Conservation (phyloP, 2,113 vertebrate genomes). For the Terrapene triunguis region DNA sequence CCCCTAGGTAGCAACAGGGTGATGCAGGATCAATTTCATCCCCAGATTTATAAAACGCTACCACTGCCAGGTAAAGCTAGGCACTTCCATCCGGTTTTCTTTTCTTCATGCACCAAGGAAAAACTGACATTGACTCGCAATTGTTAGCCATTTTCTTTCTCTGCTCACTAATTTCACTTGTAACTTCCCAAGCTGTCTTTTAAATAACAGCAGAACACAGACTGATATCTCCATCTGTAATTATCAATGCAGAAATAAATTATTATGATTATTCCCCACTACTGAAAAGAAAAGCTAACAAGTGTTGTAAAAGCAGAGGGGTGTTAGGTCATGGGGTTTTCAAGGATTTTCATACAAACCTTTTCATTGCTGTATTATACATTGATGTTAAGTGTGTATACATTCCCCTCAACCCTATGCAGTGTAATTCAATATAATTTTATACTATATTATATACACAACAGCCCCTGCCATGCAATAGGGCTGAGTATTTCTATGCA, state of each 20-base stretch:
- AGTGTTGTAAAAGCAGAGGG: neutral
- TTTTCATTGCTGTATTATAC: neutral
- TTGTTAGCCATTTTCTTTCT: neutral
- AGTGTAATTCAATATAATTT: neutral
- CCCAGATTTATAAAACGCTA: neutral
- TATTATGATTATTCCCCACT: neutral
- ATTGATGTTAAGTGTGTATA: neutral
- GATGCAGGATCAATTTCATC: neutral
- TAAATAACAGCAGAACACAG: neutral
- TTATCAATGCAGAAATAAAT: neutral
- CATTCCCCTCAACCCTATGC: fast-evolving
- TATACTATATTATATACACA: neutral
- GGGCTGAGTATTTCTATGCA: neutral
- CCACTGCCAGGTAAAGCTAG: neutral
- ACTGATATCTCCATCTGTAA: neutral
- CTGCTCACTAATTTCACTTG: neutral
- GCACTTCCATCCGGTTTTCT: neutral
- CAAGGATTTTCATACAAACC: neutral
- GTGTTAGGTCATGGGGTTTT: too few species aligned
- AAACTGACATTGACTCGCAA: neutral
- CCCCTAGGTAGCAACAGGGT: neutral
- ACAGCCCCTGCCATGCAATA: neutral
- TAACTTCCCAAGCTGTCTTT: neutral
- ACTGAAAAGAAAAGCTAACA: neutral
- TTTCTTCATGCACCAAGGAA: neutral